Conservation (phyloP, 2,797 vertebrate species). For the Toxotes lorentzi region DNA sequence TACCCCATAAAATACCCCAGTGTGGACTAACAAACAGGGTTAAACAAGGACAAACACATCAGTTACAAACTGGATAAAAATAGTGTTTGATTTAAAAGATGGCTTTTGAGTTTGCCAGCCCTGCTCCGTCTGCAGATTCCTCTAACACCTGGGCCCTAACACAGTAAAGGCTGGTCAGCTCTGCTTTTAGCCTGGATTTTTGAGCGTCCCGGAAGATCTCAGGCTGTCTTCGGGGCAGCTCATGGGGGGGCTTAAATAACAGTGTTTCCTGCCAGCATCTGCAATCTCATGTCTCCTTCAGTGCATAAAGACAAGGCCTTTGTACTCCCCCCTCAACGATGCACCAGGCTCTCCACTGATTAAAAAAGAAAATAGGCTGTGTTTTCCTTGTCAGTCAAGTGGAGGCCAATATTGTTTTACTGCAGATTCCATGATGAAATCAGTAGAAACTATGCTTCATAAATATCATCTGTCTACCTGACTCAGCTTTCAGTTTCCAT, state of each 20-base stretch:
- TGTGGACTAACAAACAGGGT: constrained; percentile 28
- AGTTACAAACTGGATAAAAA: constrained; percentile 3
- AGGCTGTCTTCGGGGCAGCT: constrained; percentile 37
- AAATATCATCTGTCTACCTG: constrained; percentile 42
- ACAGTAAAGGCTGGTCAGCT: constrained; percentile 45
- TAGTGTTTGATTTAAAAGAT: constrained; percentile 29
- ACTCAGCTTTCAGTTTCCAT: constrained; percentile 37
- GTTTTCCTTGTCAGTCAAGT: constrained; percentile 68
- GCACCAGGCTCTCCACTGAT: constrained; percentile 38
- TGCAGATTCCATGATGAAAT: constrained; percentile 73
- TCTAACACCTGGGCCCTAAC: constrained; percentile 5
- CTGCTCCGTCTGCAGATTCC: constrained; percentile 8
- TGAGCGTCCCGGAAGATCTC: constrained; percentile 16
- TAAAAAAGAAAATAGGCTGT: constrained; percentile 32
- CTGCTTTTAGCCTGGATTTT: constrained; percentile 37
- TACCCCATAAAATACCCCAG: constrained; percentile 9
- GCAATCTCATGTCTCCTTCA: constrained; percentile 47
- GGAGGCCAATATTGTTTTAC: constrained; percentile 51
- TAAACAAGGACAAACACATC: constrained; percentile 10
- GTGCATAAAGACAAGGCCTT: constrained; percentile 54
- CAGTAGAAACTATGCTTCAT: constrained; percentile 53
- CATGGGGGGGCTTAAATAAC: constrained; percentile 40
- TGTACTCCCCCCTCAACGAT: constrained; percentile 36
- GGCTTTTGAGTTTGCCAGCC: constrained; percentile 27
- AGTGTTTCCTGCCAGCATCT: constrained; percentile 55